Percentiles rank a stretch among this genome's conserved stretches.
Evolutionary conservation across 2,797 vertebrate genomes (phyloP).

Genomic region (Scyliorhinus canicula): DNA sequence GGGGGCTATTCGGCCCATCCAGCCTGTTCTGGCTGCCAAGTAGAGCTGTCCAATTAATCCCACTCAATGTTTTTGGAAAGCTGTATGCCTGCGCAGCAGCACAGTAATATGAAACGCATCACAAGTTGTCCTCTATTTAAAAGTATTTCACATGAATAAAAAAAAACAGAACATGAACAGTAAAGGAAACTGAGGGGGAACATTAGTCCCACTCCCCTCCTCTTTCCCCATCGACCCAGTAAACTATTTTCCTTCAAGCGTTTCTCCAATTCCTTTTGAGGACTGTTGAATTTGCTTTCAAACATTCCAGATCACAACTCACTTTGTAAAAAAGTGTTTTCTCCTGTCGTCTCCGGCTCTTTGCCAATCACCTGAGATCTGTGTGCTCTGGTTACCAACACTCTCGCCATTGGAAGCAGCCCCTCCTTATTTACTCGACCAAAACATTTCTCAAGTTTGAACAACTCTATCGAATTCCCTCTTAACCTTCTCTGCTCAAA

Average conservation of each 20-base stretch:
- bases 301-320: too few species aligned
- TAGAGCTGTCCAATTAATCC: neutral
- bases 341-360: neutral
- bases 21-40: neutral
- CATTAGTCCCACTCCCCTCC: too few species aligned
- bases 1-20: neutral
- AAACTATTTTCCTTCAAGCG: neutral
- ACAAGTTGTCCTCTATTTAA: too few species aligned
- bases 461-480: neutral
- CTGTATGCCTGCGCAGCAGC: too few species aligned
- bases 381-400: neutral
- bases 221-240: too few species aligned
- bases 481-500: neutral
- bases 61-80: too few species aligned
- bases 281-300: neutral
- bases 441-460: neutral
- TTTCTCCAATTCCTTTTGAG: neutral
- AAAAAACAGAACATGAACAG: too few species aligned
- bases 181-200: too few species aligned
- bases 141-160: too few species aligned
- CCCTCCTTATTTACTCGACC: neutral
- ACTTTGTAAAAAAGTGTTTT: neutral
- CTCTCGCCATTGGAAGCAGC: neutral
- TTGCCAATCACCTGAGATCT: neutral
- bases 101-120: too few species aligned